Evolutionary conservation across 2,797 vertebrate species (phyloP).

Genomic region (Sternotherus odoratus): DNA sequence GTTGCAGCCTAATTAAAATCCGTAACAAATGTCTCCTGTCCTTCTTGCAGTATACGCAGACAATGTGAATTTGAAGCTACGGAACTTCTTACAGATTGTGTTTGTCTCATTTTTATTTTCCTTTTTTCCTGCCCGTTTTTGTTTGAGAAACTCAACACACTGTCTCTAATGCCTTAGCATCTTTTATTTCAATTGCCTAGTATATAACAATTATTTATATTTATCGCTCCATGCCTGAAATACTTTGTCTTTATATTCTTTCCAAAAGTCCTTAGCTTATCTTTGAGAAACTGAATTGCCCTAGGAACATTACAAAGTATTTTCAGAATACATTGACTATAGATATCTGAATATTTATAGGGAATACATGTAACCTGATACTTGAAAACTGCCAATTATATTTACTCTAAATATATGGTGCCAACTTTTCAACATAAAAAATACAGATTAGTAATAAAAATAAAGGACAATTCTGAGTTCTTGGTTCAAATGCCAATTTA

Average conservation of each 20-base stretch:
- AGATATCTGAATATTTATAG: not conserved
- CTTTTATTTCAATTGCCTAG: not conserved
- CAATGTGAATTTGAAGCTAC: not conserved
- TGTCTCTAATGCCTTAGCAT: not conserved
- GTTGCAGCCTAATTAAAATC: no score
- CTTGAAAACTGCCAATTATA: not conserved
- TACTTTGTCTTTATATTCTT: not conserved
- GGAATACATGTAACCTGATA: not conserved
- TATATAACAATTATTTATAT: not conserved
- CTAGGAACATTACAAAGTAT: not conserved
- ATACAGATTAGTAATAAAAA: not conserved
- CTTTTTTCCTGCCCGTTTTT: not conserved
- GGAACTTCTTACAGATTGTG: not conserved
- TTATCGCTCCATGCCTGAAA: not conserved
- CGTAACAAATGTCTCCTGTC: no score
- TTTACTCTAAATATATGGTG: not conserved
- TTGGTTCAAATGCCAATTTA: not conserved
- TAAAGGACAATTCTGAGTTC: not conserved
- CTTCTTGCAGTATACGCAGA: no score
- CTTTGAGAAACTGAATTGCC: not conserved
- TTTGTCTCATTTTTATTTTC: not conserved
- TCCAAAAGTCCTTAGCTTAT: not conserved
- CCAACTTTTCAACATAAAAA: not conserved
- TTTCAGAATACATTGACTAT: not conserved
- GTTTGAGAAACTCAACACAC: not conserved